A percentile compares a stretch with the other conserved stretches of the same genome.
Conservation (phyloP, 2,888 invertebrate species). For the Drosophila differens region DNA sequence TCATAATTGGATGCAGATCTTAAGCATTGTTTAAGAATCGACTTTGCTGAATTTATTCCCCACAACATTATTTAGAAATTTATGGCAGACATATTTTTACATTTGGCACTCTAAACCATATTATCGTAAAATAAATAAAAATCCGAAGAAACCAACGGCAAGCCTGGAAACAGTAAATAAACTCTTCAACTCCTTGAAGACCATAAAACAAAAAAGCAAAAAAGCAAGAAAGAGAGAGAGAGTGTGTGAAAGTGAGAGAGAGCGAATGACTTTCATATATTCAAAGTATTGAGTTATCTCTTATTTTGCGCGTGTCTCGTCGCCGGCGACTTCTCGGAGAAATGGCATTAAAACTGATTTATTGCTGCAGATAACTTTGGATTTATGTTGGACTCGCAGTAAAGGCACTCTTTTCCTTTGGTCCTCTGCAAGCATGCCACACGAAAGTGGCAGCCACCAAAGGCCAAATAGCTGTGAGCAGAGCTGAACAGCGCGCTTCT, state of each 20-base stretch:
- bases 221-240: too few species aligned
- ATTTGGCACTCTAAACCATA: constrained; percentile 33
- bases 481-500: not conserved
- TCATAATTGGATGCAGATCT: not conserved
- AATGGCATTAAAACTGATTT: constrained; percentile 76
- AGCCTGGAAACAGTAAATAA: constrained; percentile 18
- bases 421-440: not conserved
- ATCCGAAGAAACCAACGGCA: not conserved
- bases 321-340: constrained; percentile 38
- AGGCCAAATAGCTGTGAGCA: constrained; percentile 3
- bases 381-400: constrained; percentile 64
- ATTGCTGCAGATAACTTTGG: constrained; percentile 74
- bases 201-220: constrained; percentile 31
- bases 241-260: not conserved
- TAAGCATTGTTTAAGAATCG: not conserved
- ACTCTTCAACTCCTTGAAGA: constrained; percentile 33
- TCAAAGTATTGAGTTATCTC: constrained; percentile 41
- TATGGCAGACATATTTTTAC: constrained; percentile 15
- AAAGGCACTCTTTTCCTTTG: constrained; percentile 20
- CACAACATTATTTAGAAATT: constrained; percentile 2
- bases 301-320: constrained; percentile 11
- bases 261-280: constrained; percentile 27
- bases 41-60: not conserved
- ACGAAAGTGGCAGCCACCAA: constrained; percentile 2
- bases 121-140: constrained; percentile 5